Conservation (phyloP, 2,797 vertebrate species). For the Macropus fuliginosus region DNA sequence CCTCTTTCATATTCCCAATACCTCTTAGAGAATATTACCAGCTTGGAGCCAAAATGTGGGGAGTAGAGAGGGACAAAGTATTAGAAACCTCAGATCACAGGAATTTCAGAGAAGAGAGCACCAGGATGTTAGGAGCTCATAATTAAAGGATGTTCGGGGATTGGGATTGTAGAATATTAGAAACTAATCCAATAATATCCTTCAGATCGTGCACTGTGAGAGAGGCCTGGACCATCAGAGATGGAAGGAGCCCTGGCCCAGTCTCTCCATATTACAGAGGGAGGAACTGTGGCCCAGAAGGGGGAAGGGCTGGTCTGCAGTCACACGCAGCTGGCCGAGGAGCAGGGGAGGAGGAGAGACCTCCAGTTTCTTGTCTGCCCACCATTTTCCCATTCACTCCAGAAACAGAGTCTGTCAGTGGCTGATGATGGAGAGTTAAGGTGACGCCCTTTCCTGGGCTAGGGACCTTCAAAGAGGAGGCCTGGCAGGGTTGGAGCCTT, state of each 20-base stretch:
- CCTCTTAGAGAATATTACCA: not conserved
- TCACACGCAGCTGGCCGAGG: not conserved
- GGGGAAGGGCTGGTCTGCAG: not conserved
- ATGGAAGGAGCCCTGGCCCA: not conserved
- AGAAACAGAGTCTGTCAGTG: not conserved
- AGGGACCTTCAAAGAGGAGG: not conserved
- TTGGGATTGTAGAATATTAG: not conserved
- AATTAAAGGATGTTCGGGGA: not conserved
- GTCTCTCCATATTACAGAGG: too few relatives aligned
- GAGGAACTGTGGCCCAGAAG: constrained; percentile 7
- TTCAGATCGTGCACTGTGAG: not conserved
- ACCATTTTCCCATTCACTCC: not conserved
- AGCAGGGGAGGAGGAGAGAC: not conserved
- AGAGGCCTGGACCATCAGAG: not conserved
- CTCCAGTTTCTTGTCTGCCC: not conserved
- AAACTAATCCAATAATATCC: not conserved
- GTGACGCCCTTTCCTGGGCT: not conserved
- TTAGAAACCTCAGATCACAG: not conserved
- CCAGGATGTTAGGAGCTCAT: not conserved
- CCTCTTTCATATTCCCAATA: not conserved
- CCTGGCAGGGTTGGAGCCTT: not conserved
- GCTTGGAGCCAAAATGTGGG: not conserved
- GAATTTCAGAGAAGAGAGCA: not conserved
- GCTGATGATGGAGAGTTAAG: not conserved
- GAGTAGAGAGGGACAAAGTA: not conserved